Conservation (phyloP, 1,140 invertebrate species). For the Eumeta japonica region DNA sequence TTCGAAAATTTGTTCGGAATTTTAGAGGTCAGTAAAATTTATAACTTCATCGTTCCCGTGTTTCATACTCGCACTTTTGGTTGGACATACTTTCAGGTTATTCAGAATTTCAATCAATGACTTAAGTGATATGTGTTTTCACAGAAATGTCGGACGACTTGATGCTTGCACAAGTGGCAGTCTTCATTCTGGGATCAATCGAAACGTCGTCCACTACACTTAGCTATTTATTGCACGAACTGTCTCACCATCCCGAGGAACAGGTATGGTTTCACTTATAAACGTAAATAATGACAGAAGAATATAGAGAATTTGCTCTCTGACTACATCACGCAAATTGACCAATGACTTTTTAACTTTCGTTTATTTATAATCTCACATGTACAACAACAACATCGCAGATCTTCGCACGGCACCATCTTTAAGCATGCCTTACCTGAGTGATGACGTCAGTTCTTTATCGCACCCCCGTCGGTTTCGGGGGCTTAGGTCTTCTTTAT, state of each 20-base stretch:
- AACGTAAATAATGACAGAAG: neutral
- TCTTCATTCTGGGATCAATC: conserved; percentile 73
- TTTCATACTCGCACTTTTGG: too few species aligned
- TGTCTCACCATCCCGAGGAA: conserved; percentile 67
- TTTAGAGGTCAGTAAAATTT: too few species aligned
- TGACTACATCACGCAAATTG: conserved; percentile 30
- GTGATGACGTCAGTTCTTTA: too few species aligned
- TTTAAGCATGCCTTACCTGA: too few species aligned
- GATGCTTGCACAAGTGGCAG: conserved; percentile 66
- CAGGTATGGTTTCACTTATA: conserved; percentile 50
- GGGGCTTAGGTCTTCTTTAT: too few species aligned
- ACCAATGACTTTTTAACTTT: conserved; percentile 37
- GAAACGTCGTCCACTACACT: conserved; percentile 76
- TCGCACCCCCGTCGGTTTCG: too few species aligned
- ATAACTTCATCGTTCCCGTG: too few species aligned
- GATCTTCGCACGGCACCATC: too few species aligned
- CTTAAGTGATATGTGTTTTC: conserved; percentile 7
- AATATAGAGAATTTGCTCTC: conserved; percentile 19
- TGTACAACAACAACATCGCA: too few species aligned
- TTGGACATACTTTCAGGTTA: too few species aligned
- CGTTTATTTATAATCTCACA: neutral
- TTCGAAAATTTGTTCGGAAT: too few species aligned
- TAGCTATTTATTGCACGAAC: conserved; percentile 64
- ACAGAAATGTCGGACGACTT: conserved; percentile 58
- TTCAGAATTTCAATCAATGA: too few species aligned